Evolutionary conservation across 2,888 invertebrate species (phyloP).

Genomic region (Cantharis flavilabris): DNA sequence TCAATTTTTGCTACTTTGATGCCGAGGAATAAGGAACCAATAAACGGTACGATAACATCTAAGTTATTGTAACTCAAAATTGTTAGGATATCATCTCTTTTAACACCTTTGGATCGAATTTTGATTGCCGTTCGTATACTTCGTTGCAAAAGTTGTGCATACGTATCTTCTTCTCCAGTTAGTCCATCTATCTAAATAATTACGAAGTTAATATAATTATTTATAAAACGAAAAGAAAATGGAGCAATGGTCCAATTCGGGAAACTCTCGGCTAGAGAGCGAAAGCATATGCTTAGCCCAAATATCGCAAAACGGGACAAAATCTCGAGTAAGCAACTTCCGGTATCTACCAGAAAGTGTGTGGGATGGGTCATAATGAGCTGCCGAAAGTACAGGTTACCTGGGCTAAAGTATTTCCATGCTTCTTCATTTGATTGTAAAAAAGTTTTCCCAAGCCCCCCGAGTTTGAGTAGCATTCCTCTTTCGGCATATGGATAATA

Average conservation of each 20-base stretch:
- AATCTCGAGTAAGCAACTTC: too few species aligned
- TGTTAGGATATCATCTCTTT: constrained; percentile 55
- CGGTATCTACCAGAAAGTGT: too few species aligned
- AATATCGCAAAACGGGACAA: too few species aligned
- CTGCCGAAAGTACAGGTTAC: constrained; percentile 24
- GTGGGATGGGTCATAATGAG: too few species aligned
- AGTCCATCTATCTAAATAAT: constrained; percentile 13
- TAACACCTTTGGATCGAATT: constrained; percentile 46
- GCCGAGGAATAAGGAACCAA: constrained; percentile 57
- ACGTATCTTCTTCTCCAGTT: constrained; percentile 45
- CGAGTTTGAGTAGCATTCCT: constrained; percentile 37
- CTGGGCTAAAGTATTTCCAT: constrained; percentile 43
- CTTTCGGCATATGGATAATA: constrained; percentile 31
- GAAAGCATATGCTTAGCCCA: too few species aligned
- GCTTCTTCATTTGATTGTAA: constrained; percentile 41
- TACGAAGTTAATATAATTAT: too few species aligned
- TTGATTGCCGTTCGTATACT: constrained; percentile 7
- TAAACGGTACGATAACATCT: constrained; percentile 55
- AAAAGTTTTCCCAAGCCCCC: constrained; percentile 43
- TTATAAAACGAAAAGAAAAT: too few species aligned
- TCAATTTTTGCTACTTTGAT: constrained; percentile 43
- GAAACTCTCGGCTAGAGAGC: too few species aligned
- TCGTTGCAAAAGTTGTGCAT: constrained; percentile 40
- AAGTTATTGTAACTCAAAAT: constrained; percentile 57
- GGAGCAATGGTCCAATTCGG: too few species aligned